Conservation (phyloP, 2,113 vertebrate species). For the Percina caprodes region DNA sequence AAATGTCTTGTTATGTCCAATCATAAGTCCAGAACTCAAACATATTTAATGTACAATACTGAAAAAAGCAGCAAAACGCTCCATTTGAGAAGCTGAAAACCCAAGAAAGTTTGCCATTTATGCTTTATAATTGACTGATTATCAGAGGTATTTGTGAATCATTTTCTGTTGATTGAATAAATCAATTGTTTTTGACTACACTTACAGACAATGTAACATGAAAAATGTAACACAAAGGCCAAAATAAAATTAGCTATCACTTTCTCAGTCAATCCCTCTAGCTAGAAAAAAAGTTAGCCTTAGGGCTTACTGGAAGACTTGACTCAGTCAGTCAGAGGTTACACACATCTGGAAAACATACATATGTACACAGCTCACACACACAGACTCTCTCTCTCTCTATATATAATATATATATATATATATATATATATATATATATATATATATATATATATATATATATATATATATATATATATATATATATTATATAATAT, state of each 20-base stretch:
- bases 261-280: background rate
- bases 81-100: background rate
- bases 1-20: too few species aligned
- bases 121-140: background rate
- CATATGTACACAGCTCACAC: constrained; percentile 17
- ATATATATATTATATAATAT: constrained; percentile 20
- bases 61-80: background rate
- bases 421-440: too few species aligned
- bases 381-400: too few species aligned
- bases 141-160: background rate
- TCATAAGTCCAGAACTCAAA: background rate
- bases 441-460: too few species aligned
- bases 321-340: constrained; percentile 30
- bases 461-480: too few species aligned
- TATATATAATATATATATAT: too few species aligned
- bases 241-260: background rate
- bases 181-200: background rate
- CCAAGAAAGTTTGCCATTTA: background rate
- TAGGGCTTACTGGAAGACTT: constrained; percentile 48
- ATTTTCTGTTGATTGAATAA: background rate
- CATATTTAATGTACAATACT: too few species aligned
- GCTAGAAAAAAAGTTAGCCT: background rate
- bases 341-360: constrained; percentile 74
- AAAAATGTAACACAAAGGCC: background rate
- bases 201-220: background rate